Evolutionary conservation across 2,797 vertebrate genomes (phyloP).

Genomic region (Enteromius unitaeniatus): DNA sequence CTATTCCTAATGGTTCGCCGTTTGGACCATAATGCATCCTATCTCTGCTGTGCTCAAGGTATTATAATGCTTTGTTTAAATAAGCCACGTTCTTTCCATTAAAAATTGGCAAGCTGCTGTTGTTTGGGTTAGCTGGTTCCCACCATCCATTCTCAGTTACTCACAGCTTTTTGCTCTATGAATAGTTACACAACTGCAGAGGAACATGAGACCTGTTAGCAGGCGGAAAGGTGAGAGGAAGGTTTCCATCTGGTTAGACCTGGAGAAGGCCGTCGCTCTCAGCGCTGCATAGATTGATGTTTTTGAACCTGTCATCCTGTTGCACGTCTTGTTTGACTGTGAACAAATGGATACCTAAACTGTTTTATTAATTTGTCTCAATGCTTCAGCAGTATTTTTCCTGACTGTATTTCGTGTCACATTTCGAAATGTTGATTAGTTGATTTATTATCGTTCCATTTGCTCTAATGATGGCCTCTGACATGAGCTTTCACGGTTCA

Average conservation of each 20-base stretch:
- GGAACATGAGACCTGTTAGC: constrained; percentile 35
- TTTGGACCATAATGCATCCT: constrained; percentile 24
- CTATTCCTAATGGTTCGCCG: constrained; percentile 5
- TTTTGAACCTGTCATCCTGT: constrained; percentile 61
- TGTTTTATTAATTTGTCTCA: background rate
- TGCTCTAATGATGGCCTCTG: background rate
- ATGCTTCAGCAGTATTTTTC: background rate
- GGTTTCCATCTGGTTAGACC: constrained; percentile 44
- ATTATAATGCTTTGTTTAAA: constrained; percentile 21
- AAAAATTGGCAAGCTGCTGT: constrained; percentile 13
- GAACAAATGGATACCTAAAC: background rate
- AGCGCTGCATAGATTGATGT: constrained; percentile 61
- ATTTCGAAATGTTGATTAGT: background rate
- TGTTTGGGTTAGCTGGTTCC: background rate
- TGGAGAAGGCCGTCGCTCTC: constrained; percentile 32
- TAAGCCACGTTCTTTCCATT: background rate
- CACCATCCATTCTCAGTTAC: background rate
- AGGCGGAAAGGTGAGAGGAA: constrained; percentile 18
- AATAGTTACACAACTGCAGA: constrained; percentile 27
- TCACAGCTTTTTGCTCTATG: constrained; percentile 40
- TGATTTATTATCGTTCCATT: constrained; percentile 30
- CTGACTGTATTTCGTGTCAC: background rate
- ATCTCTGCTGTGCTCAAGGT: background rate
- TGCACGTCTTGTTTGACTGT: background rate
- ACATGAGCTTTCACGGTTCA: constrained; percentile 7